A percentile compares a stretch with the other conserved stretches of the same genome.
Conservation (phyloP, 2,888 invertebrate species). For the Horisme vitalbata region DNA sequence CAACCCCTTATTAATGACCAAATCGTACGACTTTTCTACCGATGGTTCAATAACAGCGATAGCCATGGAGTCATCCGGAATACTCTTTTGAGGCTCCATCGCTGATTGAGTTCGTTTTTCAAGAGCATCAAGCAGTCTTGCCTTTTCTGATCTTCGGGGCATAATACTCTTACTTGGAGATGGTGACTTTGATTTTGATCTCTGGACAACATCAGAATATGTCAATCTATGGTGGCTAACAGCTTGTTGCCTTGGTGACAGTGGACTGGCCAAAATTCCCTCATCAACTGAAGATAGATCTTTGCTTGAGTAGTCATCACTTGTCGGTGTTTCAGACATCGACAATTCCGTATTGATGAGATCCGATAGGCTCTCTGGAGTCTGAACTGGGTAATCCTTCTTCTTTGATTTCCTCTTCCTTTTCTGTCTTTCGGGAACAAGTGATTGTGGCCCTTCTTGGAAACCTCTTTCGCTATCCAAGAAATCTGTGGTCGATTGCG, state of each 20-base stretch:
- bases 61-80: conserved; percentile 57
- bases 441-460: conserved; percentile 54
- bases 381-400: conserved; percentile 63
- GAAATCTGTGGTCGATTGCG: conserved; percentile 66
- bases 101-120: conserved; percentile 68
- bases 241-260: conserved; percentile 45
- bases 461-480: conserved; percentile 65
- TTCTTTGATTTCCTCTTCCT: conserved; percentile 70
- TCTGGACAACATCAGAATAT: conserved; percentile 76
- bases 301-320: conserved; percentile 68
- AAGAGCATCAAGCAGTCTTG: conserved; percentile 60
- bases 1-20: conserved; percentile 84
- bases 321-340: conserved; percentile 69
- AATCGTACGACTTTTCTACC: conserved; percentile 69
- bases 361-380: conserved; percentile 77
- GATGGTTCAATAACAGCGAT: conserved; percentile 66
- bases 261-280: conserved; percentile 68
- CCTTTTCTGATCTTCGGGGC: conserved; percentile 59
- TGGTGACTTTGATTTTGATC: conserved; percentile 77
- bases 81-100: conserved; percentile 47
- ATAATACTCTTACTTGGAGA: conserved; percentile 65
- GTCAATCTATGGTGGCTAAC: conserved; percentile 55
- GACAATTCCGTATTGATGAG: conserved; percentile 77
- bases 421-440: conserved; percentile 62
- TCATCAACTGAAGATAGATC: conserved; percentile 74